These are phyloP conservation scores for Tetheella fluctuosa DNA, from an alignment of 2,888 invertebrate species.

Conservation along the genomic window DNA sequence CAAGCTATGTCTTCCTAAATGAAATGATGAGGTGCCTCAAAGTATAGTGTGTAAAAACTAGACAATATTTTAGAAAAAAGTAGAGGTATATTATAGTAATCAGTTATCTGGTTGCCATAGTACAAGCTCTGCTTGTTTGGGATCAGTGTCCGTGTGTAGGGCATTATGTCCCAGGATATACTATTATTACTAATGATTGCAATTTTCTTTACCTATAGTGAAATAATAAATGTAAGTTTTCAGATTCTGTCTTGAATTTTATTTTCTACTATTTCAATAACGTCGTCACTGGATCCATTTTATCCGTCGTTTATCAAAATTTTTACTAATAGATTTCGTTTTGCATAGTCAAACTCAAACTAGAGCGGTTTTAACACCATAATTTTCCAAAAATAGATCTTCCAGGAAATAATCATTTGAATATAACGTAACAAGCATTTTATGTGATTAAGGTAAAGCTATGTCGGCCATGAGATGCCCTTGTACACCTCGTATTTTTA, in stretches of 20 bases:
- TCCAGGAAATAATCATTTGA: slow-evolving; percentile 58
- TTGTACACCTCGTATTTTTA: slow-evolving; percentile 77
- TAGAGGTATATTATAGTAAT: too few relatives aligned
- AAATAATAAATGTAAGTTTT: slow-evolving; percentile 1
- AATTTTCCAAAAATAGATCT: neutral
- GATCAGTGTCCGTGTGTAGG: too few relatives aligned
- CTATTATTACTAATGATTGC: too few relatives aligned
- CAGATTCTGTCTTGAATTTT: neutral
- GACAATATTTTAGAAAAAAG: too few relatives aligned
- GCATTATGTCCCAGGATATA: too few relatives aligned
- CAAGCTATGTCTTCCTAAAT: slow-evolving; percentile 39
- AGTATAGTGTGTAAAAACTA: neutral
- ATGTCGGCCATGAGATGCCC: slow-evolving; percentile 72
- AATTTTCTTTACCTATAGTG: slow-evolving; percentile 4
- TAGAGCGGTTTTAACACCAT: neutral
- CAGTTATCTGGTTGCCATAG: too few relatives aligned
- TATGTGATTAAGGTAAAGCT: slow-evolving; percentile 72
- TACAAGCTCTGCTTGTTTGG: too few relatives aligned
- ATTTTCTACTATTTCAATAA: neutral
- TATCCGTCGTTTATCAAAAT: neutral
- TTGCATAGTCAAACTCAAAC: too few relatives aligned
- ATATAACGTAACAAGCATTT: slow-evolving; percentile 47
- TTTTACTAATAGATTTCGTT: neutral
- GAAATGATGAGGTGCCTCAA: slow-evolving; percentile 25
- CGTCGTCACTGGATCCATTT: neutral